Evolutionary conservation across 2,797 vertebrate species (phyloP), one percentile per base, ranked within the genome.

Genomic region (Margarornis squamiger): DNA sequence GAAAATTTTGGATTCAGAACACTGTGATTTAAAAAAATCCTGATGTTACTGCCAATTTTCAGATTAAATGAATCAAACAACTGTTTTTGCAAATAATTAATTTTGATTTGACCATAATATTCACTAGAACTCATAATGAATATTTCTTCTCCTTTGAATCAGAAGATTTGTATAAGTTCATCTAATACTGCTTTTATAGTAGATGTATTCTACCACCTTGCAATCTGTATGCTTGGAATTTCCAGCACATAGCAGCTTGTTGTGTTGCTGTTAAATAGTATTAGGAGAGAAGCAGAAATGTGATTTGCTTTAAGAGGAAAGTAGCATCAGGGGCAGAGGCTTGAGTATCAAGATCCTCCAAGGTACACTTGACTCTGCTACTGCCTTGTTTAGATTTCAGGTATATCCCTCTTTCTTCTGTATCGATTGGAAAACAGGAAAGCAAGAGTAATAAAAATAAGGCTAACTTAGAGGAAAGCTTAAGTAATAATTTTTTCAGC

Each of bases 401-500:
- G 58, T 48, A 2, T 55, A 39, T 68, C 38, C 10, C n/a, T 86
- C 75, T 57, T 87, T 74, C 21, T 30, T 86, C 46, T 66, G 46
- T 73, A 59, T 80, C 45, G 27, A 4, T 1, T 81, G 55, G 34
- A 75, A 94, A 86, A 52, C 4, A 73, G 71, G 45, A 63, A 67
- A 43, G 38, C 17, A 68, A 45, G 70, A 73, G 46, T 30, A 29
- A 71, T 67, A 68, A 79, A 93, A 88, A 78, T 46, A 73, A 2
- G 4, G 4, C 48, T 67, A 43, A 13, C 51, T 90, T 70, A 57
- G 66, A 72, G 39, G 59, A 63, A 81, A 92, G 27, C 34, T 84
- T 93, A 90, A 78, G 48, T 46, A 77, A 52, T 94, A 88, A 91
- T 72, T 86, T 88, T 88, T 92, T 94, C 48, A 71, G 48, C 45